Evolutionary conservation across 2,888 invertebrate species (phyloP), one percentile per base, ranked within the genome.

Genomic region (Cheiracanthium punctorium): DNA sequence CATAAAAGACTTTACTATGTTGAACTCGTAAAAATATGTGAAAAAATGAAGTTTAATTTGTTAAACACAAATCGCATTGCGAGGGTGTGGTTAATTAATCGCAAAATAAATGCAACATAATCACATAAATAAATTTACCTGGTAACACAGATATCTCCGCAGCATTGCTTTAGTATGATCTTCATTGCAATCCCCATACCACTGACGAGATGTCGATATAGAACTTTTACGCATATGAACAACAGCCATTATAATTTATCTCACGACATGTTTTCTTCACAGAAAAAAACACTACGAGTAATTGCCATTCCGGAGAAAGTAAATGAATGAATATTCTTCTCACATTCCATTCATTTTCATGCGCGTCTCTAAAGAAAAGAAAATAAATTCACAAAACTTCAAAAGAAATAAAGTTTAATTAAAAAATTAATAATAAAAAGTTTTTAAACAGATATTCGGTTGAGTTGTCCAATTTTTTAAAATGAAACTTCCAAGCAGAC

Each of bases 261-360:
- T 80, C 85, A 71, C 85, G 85, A 86, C 85, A 86, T 86, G 85
- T 86, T 86, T 85, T 80, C 72, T 69, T 74, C 52, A 32, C 67
- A 75, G 74, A 74, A 77, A 84, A 73, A 74, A 85, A 82, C 52
- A 14, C 29, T 14, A 52, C 12, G 2, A n/a, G n/a, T n/a, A 24
- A 79, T 84, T 85, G 85, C 85, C 85, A 85, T 43, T 17, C 28
- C 7, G 29, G 28, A 37, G 41, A 75, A 69, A n/a, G 10, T 67
- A 30, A 28, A 64, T 64, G 10, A 12, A n/a, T n/a, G n/a, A n/a
- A n/a, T n/a, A n/a, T n/a, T n/a, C n/a, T n/a, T n/a, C n/a, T n/a
- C n/a, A n/a, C n/a, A n/a, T n/a, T n/a, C n/a, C n/a, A n/a, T n/a
- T n/a, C n/a, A n/a, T n/a, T n/a, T n/a, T n/a, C n/a, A n/a, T n/a